Percentiles rank a stretch among this genome's conserved stretches.
Conservation (phyloP, 2,888 invertebrate species). For the Mythimna impura region DNA sequence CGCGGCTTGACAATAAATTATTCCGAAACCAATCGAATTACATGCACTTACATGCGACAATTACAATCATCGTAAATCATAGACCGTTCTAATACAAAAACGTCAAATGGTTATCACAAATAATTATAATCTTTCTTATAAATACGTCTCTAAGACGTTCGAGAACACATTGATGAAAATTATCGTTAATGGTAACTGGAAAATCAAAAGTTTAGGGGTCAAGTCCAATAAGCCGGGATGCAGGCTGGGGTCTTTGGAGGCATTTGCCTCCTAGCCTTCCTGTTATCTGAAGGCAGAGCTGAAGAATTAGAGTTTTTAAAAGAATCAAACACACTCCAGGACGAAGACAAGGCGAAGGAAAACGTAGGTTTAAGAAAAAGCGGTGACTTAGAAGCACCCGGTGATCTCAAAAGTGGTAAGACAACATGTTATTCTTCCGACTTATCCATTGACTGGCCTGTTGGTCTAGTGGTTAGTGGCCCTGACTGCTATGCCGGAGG, state of each 20-base stretch:
- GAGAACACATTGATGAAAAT: constrained; percentile 21
- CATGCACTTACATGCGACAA: constrained; percentile 33
- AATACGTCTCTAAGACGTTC: constrained; percentile 31
- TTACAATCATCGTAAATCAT: constrained; percentile 60
- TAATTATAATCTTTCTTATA: constrained; percentile 55
- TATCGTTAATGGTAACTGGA: constrained; percentile 31
- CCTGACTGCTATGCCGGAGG: no score
- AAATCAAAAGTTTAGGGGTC: constrained; percentile 15
- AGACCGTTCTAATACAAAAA: constrained; percentile 31
- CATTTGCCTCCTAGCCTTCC: constrained; percentile 66
- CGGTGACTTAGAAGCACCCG: constrained; percentile 31
- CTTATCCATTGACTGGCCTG: no score
- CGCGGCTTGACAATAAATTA: constrained; percentile 43
- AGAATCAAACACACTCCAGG: constrained; percentile 30
- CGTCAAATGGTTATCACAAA: constrained; percentile 51
- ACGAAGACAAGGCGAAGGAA: constrained; percentile 10
- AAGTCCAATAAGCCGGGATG: constrained; percentile 59
- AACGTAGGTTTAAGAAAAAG: constrained; percentile 16
- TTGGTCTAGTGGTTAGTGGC: no score
- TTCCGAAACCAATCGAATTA: constrained; percentile 53
- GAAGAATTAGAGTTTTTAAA: constrained; percentile 49
- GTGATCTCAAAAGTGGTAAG: constrained; percentile 68
- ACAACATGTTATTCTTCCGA: neutral
- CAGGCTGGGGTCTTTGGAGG: constrained; percentile 60
- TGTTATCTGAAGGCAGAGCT: constrained; percentile 58